Evolutionary conservation across 2,888 invertebrate species (phyloP).

Genomic region (Cosmia pyralina): DNA sequence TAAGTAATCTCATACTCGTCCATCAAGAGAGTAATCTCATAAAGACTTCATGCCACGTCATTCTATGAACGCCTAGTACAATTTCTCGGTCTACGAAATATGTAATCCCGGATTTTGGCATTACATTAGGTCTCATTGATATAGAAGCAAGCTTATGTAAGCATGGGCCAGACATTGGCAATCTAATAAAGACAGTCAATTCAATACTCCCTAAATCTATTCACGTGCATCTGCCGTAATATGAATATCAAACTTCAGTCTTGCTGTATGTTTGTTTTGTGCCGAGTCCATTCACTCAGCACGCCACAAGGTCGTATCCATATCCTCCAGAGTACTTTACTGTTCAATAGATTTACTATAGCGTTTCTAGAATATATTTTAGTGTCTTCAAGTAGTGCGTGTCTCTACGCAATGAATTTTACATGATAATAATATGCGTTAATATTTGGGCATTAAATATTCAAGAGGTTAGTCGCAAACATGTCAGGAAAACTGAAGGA

Average conservation of each 20-base stretch:
- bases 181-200: constrained; percentile 22
- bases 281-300: constrained; percentile 45
- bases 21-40: constrained; percentile 19
- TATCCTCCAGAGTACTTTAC: constrained; percentile 30
- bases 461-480: constrained; percentile 4
- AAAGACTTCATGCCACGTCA: constrained; percentile 2
- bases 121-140: constrained; percentile 3
- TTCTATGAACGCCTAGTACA: constrained; percentile 29
- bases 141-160: neutral
- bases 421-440: constrained; percentile 12
- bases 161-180: constrained; percentile 10
- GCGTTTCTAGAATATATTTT: constrained; percentile 26
- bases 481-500: constrained; percentile 1
- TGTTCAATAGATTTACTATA: constrained; percentile 40
- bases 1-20: neutral
- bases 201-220: constrained; percentile 9
- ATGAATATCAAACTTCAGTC: constrained; percentile 32
- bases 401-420: constrained; percentile 14
- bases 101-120: neutral
- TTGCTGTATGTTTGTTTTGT: constrained; percentile 39
- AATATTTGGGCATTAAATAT: constrained; percentile 24
- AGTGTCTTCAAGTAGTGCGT: constrained; percentile 21
- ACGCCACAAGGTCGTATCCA: constrained; percentile 38
- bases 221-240: constrained; percentile 24
- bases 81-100: constrained; percentile 11